Conservation (phyloP, 2,113 vertebrate species). For the Cygnus buccinator region DNA sequence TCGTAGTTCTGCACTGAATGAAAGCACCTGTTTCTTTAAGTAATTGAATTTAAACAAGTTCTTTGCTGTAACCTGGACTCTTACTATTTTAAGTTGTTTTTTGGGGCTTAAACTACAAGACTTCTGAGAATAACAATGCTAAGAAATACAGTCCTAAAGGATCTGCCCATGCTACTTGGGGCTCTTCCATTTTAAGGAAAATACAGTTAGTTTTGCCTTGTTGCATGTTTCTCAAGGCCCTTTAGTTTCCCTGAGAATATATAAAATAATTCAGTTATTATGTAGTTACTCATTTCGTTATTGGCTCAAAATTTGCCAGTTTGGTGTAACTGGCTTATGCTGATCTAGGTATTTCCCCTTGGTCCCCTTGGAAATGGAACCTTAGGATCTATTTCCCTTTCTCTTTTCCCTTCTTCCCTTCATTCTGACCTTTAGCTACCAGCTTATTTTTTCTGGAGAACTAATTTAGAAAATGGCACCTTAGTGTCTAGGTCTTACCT, state of each 20-base stretch:
- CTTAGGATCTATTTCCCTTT: neutral
- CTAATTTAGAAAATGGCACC: neutral
- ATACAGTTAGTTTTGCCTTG: neutral
- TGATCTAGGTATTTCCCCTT: neutral
- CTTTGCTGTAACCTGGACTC: neutral
- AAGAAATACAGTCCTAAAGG: neutral
- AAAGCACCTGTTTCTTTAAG: slow-evolving; percentile 7
- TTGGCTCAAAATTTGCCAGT: neutral
- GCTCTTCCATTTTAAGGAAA: neutral
- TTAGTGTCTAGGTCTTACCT: neutral
- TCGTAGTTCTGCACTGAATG: neutral
- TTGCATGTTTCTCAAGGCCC: neutral
- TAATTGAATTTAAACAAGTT: neutral
- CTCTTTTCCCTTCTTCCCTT: neutral
- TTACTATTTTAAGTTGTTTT: neutral
- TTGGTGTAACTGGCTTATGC: neutral
- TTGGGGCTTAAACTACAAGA: neutral
- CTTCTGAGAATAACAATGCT: neutral
- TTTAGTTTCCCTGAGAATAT: neutral
- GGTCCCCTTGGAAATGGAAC: neutral
- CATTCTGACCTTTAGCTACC: neutral
- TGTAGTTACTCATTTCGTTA: neutral
- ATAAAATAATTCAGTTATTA: neutral
- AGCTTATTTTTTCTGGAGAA: neutral
- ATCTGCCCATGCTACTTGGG: neutral